Evolutionary conservation across 2,113 vertebrate genomes (phyloP).

Genomic region (Chaetodon auriga): DNA sequence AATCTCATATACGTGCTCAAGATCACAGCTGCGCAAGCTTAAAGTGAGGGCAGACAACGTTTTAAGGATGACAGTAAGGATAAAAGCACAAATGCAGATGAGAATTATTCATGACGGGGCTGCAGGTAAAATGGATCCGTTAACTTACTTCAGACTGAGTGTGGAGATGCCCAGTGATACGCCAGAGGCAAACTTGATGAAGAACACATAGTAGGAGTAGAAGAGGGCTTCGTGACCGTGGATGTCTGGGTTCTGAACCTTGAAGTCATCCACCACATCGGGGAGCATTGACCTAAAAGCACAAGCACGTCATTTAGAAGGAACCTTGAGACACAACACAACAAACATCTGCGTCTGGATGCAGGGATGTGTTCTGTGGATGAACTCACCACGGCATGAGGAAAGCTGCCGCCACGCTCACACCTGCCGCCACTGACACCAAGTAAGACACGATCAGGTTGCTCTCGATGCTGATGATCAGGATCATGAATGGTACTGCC

Average conservation of each 20-base stretch:
- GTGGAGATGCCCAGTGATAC: slow-evolving; percentile 95
- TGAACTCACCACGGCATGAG: slow-evolving; percentile 90
- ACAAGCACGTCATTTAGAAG: slow-evolving; percentile 7
- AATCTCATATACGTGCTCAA: slow-evolving; percentile 2
- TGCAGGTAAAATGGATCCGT: neutral
- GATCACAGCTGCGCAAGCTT: neutral
- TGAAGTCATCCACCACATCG: slow-evolving; percentile 94
- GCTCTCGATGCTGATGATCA: slow-evolving; percentile 83
- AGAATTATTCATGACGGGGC: neutral
- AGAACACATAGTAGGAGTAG: slow-evolving; percentile 98
- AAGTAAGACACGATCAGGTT: slow-evolving; percentile 89
- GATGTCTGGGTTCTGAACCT: slow-evolving; percentile 88
- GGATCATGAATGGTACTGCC: slow-evolving; percentile 92
- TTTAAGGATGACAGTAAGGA: neutral
- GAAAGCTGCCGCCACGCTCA: slow-evolving; percentile 93
- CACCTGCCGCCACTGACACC: slow-evolving; percentile 88
- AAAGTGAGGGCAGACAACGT: neutral
- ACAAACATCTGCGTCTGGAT: neutral
- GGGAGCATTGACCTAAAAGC: slow-evolving; percentile 94
- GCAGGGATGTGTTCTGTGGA: neutral
- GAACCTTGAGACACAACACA: neutral
- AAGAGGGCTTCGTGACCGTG: slow-evolving; percentile 92
- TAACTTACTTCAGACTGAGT: slow-evolving; percentile 92
- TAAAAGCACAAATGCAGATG: neutral
- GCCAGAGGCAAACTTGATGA: slow-evolving; percentile 95